Conservation (phyloP, 2,888 invertebrate species). For the Apamea anceps region DNA sequence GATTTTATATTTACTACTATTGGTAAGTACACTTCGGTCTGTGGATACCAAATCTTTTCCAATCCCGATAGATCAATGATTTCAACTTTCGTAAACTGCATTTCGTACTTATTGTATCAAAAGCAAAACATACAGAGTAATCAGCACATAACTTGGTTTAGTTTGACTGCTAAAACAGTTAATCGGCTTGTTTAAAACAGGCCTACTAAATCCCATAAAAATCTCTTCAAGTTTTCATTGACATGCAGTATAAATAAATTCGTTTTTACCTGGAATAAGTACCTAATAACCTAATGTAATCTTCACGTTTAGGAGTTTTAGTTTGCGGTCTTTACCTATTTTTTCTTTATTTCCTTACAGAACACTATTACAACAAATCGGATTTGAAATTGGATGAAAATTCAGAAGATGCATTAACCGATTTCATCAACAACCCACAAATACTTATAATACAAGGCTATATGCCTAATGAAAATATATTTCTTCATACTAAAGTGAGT, state of each 20-base stretch:
- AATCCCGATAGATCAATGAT: neutral
- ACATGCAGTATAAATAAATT: neutral
- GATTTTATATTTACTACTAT: conserved; percentile 56
- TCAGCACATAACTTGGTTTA: neutral
- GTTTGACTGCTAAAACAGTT: neutral
- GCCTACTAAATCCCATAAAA: neutral
- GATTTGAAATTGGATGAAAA: conserved; percentile 73
- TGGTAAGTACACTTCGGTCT: conserved; percentile 43
- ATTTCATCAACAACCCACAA: conserved; percentile 85
- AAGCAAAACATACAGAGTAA: conserved; percentile 7
- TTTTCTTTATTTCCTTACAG: conserved; percentile 72
- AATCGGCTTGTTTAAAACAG: neutral
- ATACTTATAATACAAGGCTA: conserved; percentile 79
- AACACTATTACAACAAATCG: conserved; percentile 76
- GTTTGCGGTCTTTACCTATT: neutral
- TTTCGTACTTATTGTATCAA: neutral
- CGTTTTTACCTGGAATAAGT: neutral
- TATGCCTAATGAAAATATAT: conserved; percentile 71
- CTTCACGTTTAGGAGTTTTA: neutral
- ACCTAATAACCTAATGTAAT: neutral
- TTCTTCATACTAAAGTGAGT: conserved; percentile 75
- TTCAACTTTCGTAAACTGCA: neutral
- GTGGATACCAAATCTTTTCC: neutral
- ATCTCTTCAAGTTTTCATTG: neutral
- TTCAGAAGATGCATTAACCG: conserved; percentile 78